Evolutionary conservation across 2,797 vertebrate genomes (phyloP), one percentile per base, ranked within the genome.

Genomic region (Poeciliopsis paucimaculata): DNA sequence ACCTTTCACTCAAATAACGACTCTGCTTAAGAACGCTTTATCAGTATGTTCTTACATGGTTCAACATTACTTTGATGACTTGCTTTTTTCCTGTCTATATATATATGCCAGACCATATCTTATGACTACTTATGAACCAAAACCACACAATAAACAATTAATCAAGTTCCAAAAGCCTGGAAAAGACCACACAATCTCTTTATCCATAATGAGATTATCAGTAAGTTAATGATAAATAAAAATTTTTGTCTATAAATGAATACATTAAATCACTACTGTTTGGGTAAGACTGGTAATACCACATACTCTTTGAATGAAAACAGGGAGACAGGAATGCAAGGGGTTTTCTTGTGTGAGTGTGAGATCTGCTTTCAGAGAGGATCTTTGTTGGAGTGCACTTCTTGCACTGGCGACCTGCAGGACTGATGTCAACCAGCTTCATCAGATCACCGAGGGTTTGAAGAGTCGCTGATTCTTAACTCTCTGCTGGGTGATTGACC

Each of bases 41-140:
- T 75, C 36, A 7, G 5, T 26, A 26, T 70, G 18, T 10, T 39
- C 36, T 39, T 23, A 23, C 1, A 8, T 75, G 64, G 76, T 75
- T 31, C 39, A 75, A 78, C 10, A 55, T 47, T 72, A 26, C 68
- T 39, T 76, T 80, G 68, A 79, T 60, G 73, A 43, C 43, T 60
- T 81, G 49, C 36, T 80, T 10, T 76, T 66, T 77, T 70, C 66
- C 43, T 66, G 45, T 41, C n/a, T 36, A 68, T 23, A 41, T 12
- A 41, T 12, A 26, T 41, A 76, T 82, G 51, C 49, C 66, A 77
- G 70, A 23, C 31, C 74, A 51, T 26, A 77, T 45, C 20, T 75
- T 68, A 47, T 53, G 41, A 81, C 16, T 18, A 53, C 28, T 20
- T 9, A 23, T 20, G 43, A 73, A 79, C 77, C 39, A 47, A 51